phyloP scores from a whole-genome alignment of 2,888 invertebrate species.

The Lycaena phlaeas region DNA sequence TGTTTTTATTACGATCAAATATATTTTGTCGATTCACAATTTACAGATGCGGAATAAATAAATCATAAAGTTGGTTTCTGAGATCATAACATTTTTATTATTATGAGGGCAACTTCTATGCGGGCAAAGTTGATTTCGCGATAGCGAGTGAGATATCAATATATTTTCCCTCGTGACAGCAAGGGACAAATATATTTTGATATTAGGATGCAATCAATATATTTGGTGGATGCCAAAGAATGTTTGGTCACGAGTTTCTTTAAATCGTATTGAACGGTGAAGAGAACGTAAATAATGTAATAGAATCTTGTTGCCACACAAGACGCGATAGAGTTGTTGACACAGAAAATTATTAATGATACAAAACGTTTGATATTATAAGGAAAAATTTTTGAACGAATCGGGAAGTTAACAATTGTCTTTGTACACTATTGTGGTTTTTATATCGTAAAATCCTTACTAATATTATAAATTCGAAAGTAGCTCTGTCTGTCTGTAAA shows the following conservation, averaged over 20 bases:
- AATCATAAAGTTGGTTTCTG: slow-evolving; percentile 47
- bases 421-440: too few relatives aligned
- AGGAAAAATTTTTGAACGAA: too few relatives aligned
- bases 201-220: slow-evolving; percentile 7
- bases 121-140: slow-evolving; percentile 27
- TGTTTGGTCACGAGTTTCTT: slow-evolving; percentile 2
- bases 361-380: slow-evolving; percentile 6
- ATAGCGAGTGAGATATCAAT: slow-evolving; percentile 20
- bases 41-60: slow-evolving; percentile 48
- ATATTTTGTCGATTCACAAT: slow-evolving; percentile 30
- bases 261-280: slow-evolving; percentile 1
- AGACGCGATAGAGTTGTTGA: neutral
- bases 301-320: neutral
- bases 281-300: slow-evolving; percentile 3
- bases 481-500: too few relatives aligned
- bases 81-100: slow-evolving; percentile 63
- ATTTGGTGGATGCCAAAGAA: neutral
- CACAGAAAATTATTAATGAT: slow-evolving; percentile 5
- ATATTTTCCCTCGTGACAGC: slow-evolving; percentile 11
- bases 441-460: too few relatives aligned
- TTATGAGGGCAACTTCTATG: slow-evolving; percentile 35
- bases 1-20: slow-evolving; percentile 25
- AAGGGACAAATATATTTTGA: slow-evolving; percentile 14
- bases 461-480: too few relatives aligned
- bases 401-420: too few relatives aligned